phyloP scores from a whole-genome alignment of 2,888 invertebrate genomes.

The Fragum whitleyi region DNA sequence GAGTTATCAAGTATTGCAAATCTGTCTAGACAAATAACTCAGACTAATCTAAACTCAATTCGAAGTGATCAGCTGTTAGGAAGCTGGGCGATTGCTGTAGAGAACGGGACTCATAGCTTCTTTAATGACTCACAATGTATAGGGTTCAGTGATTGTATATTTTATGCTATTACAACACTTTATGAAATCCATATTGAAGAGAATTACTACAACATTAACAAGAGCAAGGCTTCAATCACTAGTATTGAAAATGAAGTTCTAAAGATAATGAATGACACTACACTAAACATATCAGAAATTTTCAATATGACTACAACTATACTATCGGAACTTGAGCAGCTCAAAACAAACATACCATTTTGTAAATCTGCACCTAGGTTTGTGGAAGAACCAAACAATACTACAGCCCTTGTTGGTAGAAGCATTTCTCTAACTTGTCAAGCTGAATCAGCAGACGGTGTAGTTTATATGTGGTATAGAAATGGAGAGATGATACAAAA shows the following conservation, averaged over 20 bases:
- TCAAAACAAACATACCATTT: slow-evolving; percentile 39
- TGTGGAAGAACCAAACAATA: slow-evolving; percentile 13
- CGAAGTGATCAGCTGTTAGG: neutral
- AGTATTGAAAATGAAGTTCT: slow-evolving; percentile 34
- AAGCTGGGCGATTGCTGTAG: slow-evolving; percentile 31
- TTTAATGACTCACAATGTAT: slow-evolving; percentile 38
- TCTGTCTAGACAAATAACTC: slow-evolving; percentile 11
- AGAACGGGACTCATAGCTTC: slow-evolving; percentile 22
- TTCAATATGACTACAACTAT: slow-evolving; percentile 7
- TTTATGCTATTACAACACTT: slow-evolving; percentile 34
- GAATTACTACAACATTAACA: slow-evolving; percentile 19
- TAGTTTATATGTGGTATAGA: slow-evolving; percentile 45
- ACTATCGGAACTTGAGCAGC: neutral
- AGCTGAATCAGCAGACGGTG: slow-evolving; percentile 25
- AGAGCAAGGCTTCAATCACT: slow-evolving; percentile 27
- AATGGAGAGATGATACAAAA: slow-evolving; percentile 18
- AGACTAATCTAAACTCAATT: slow-evolving; percentile 21
- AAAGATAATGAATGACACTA: slow-evolving; percentile 27
- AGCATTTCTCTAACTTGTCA: slow-evolving; percentile 29
- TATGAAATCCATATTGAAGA: slow-evolving; percentile 43
- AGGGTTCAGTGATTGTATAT: slow-evolving; percentile 43
- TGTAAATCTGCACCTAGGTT: slow-evolving; percentile 46
- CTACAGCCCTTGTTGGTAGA: slow-evolving; percentile 25
- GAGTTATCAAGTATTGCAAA: slow-evolving; percentile 25
- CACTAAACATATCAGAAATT: slow-evolving; percentile 13